phyloP scores from a whole-genome alignment of 2,113 vertebrate species.

The Sisor rabdophorus region DNA sequence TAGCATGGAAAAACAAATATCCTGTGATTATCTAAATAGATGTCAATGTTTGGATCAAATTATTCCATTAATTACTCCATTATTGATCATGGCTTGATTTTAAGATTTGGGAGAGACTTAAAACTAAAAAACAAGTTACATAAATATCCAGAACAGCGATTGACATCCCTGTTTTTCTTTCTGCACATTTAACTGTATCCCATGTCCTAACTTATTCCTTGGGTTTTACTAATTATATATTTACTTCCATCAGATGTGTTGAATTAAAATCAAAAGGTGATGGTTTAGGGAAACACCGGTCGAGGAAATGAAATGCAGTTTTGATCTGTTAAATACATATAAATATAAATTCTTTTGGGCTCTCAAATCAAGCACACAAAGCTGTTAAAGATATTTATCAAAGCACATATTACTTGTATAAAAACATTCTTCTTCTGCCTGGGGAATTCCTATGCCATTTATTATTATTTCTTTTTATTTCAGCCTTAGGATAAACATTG shows the following conservation, averaged over 20 bases:
- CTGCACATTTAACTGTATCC: background rate
- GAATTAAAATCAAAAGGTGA: background rate
- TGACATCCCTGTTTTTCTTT: background rate
- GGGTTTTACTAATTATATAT: background rate
- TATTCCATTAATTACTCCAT: no score
- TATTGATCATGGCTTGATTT: constrained; percentile 39
- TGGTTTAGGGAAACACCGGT: constrained; percentile 17
- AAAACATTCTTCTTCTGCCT: constrained; percentile 8
- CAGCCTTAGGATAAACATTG: background rate
- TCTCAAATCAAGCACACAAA: background rate
- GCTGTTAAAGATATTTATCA: constrained; percentile 9
- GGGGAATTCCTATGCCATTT: background rate
- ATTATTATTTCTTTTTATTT: constrained; percentile 12
- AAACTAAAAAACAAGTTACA: constrained; percentile 36
- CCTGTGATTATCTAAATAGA: no score
- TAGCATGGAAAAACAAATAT: background rate
- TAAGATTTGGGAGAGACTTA: constrained; percentile 25
- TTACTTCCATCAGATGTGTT: constrained; percentile 48
- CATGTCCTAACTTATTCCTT: background rate
- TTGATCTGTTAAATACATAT: constrained; percentile 28
- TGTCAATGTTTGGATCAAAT: background rate
- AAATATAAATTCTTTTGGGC: constrained; percentile 21
- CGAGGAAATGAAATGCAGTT: constrained; percentile 66
- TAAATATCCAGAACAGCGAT: constrained; percentile 33
- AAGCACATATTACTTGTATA: constrained; percentile 4